Percentiles rank a stretch among this genome's conserved stretches.
phyloP scores from a whole-genome alignment of 1,140 invertebrate genomes.

The Bombus impatiens region DNA sequence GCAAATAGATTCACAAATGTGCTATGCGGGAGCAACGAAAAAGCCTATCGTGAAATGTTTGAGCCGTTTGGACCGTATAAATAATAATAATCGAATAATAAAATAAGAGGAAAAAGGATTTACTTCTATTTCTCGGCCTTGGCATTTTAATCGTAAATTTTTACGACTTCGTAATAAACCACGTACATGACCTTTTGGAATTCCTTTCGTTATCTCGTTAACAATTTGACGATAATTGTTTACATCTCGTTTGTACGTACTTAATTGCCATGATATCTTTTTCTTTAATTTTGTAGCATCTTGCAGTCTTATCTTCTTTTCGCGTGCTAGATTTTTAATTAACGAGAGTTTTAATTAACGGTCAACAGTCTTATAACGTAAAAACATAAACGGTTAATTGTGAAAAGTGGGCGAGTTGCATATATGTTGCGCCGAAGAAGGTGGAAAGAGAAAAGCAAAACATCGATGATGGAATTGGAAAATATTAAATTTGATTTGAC shows the following conservation, averaged over 20 bases:
- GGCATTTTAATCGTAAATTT: slow-evolving; percentile 82
- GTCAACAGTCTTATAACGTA: too few relatives aligned
- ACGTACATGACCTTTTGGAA: slow-evolving; percentile 82
- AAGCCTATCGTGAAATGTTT: not conserved
- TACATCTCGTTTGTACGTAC: slow-evolving; percentile 83
- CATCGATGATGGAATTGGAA: too few relatives aligned
- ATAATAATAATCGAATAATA: not conserved
- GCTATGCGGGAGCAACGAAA: slow-evolving; percentile 75
- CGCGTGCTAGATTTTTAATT: slow-evolving; percentile 79
- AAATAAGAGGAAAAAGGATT: not conserved
- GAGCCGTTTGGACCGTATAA: not conserved
- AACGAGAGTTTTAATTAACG: slow-evolving; percentile 16
- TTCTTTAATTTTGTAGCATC: slow-evolving; percentile 83
- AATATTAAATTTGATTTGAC: not conserved
- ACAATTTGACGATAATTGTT: slow-evolving; percentile 82
- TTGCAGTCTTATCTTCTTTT: slow-evolving; percentile 83
- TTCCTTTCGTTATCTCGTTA: slow-evolving; percentile 82
- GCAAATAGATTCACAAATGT: slow-evolving; percentile 82
- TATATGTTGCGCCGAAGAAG: too few relatives aligned
- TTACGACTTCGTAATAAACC: slow-evolving; percentile 83
- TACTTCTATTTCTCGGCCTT: slow-evolving; percentile 23
- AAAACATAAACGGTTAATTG: not conserved
- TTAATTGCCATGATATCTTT: slow-evolving; percentile 82
- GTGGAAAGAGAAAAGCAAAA: too few relatives aligned
- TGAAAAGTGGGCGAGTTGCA: too few relatives aligned